Evolutionary conservation across 2,113 vertebrate genomes (phyloP).

Genomic region (Cephalopholis sonnerati): DNA sequence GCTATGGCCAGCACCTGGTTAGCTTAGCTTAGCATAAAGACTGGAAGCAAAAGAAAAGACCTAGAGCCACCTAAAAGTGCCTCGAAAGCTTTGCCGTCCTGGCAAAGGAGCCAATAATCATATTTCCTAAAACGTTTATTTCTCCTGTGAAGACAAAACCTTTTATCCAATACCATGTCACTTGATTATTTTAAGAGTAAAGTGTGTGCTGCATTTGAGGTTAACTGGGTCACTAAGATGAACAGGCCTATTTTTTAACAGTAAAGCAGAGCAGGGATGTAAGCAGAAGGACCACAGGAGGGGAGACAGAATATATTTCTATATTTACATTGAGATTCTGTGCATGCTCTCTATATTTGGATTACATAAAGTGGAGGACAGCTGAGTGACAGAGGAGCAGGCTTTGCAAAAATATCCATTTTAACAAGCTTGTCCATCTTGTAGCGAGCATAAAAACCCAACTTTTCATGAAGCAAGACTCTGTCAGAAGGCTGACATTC

Average conservation of each 20-base stretch:
- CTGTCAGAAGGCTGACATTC: conserved; percentile 35
- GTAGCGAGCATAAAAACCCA: conserved; percentile 25
- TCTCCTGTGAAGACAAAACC: neutral
- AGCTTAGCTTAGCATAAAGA: conserved; percentile 5
- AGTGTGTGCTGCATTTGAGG: neutral
- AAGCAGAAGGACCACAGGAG: conserved; percentile 8
- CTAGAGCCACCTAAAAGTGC: neutral
- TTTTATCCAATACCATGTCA: too few relatives aligned
- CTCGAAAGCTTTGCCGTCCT: neutral
- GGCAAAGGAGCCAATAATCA: neutral
- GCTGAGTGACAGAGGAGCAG: conserved; percentile 68
- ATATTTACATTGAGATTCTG: conserved; percentile 37
- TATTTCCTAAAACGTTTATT: too few relatives aligned
- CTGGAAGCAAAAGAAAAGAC: neutral
- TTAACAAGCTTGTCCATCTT: conserved; percentile 63
- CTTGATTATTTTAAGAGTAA: neutral
- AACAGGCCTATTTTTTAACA: conserved; percentile 5
- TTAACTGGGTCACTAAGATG: neutral
- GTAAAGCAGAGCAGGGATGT: neutral
- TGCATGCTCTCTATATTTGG: conserved; percentile 33
- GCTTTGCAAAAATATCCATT: conserved; percentile 50
- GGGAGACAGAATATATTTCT: conserved; percentile 13
- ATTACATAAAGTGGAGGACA: conserved; percentile 49
- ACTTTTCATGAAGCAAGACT: conserved; percentile 25
- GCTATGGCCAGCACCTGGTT: neutral